Evolutionary conservation across 92 coral and sea anemone genomes (phyloP).

Genomic region (Porites divaricata): DNA sequence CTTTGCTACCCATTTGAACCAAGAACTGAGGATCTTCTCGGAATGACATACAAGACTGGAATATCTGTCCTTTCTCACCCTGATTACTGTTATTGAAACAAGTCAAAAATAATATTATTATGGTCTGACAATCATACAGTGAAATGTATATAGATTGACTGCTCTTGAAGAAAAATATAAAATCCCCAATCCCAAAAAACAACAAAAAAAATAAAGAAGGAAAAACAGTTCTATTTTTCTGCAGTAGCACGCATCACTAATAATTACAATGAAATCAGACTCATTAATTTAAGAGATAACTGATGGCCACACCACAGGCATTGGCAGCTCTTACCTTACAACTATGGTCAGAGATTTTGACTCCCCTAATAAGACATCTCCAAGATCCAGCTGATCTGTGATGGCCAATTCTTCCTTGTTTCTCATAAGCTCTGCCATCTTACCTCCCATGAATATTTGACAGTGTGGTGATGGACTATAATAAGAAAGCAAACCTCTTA

Average conservation of each 20-base stretch:
- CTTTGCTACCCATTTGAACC: slow-evolving; percentile 24
- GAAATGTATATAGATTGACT: too few species aligned
- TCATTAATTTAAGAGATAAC: neutral
- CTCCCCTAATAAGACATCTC: slow-evolving; percentile 73
- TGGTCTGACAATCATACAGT: too few species aligned
- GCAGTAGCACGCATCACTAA: too few species aligned
- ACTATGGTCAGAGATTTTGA: slow-evolving; percentile 44
- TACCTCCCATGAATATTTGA: slow-evolving; percentile 82
- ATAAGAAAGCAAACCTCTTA: neutral
- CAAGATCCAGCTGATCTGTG: slow-evolving; percentile 74
- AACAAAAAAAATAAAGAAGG: too few species aligned
- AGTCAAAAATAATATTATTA: too few species aligned
- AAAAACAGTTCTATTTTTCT: too few species aligned
- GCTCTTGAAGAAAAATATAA: too few species aligned
- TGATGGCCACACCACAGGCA: neutral
- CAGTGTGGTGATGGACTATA: slow-evolving; percentile 55
- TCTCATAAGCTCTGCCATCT: slow-evolving; percentile 77
- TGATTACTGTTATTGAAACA: slow-evolving; percentile 28
- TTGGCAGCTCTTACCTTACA: slow-evolving; percentile 58
- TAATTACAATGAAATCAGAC: too few species aligned
- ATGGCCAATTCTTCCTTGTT: slow-evolving; percentile 80
- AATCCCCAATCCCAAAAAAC: too few species aligned
- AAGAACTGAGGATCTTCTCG: slow-evolving; percentile 78
- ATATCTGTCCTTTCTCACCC: slow-evolving; percentile 46
- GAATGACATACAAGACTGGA: slow-evolving; percentile 65